Base-by-base conservation (phyloP, 2,113 vertebrate genomes). In the Zosterops japonicus region DNA sequence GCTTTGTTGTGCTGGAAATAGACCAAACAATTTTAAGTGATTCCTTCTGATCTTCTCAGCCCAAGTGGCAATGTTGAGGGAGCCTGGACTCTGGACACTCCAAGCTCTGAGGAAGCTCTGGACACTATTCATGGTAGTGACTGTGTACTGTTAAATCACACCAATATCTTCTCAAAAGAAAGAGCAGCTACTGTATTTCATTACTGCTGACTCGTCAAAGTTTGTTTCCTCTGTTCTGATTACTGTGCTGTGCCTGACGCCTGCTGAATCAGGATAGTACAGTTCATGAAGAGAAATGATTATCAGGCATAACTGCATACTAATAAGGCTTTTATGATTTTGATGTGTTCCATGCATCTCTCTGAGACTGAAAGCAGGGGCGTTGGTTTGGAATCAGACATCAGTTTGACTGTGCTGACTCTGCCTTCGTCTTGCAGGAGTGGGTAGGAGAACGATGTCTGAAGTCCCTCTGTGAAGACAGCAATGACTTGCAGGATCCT, bases 381-480 rank as follows among this genome's bases (percentile, higher is more conserved):
- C 3, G 4, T 76, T 65, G 46, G 64, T 80, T 86, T 90, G 67
- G 82, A 57, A 60, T 76, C 57, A 53, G 82, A 42, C 41, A 44
- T 47, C 44, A 23, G 39, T 84, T 72, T 76, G 52, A 50, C 79
- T 93, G 42, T 90, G 76, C 76, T 93, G 86, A 93, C 81, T 92
- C 71, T 93, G 83, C n/a, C 71, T 41, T 86, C 0, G 1, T 83
- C 68, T 85, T 91, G 59, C 95, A 99, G 99, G 99, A 99, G 95
- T 99, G 99, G 99, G 99, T 99, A 49, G 99, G 99, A 68, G 99
- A 99, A 78, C 98, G 99, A 35, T 99, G 99, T 96, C 98, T 99
- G 76, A 99, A 99, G 95, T 99, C 99, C 27, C 98, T 99, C 80
- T 99, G 99, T 29, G 99, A 99, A 96, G 99, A 99, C 98, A 99